Evolutionary conservation across 2,113 vertebrate species (phyloP).

Genomic region (Dunckerocampus dactyliophorus): DNA sequence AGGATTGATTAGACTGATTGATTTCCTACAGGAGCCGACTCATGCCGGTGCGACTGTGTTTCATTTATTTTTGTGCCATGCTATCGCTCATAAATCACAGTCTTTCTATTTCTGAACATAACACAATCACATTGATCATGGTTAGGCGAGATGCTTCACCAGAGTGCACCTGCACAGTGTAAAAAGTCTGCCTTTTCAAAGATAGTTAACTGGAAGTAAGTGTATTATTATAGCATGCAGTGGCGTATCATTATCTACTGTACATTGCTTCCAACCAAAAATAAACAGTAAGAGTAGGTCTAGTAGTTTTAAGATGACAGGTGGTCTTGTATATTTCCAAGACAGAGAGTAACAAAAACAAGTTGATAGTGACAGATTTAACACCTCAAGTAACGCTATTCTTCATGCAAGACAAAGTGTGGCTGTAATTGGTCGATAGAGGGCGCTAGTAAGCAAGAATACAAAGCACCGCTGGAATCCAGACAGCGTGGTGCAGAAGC

Average conservation of each 20-base stretch:
- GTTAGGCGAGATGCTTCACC: background rate
- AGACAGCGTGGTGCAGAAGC: constrained; percentile 42
- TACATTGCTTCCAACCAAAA: too few relatives aligned
- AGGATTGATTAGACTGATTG: constrained; percentile 2
- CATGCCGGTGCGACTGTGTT: background rate
- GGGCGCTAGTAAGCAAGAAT: constrained; percentile 71
- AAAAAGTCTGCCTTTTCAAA: background rate
- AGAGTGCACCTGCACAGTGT: background rate
- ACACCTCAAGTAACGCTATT: background rate
- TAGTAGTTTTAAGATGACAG: too few relatives aligned
- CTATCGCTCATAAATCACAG: background rate
- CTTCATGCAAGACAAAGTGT: background rate
- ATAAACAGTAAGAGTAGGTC: too few relatives aligned
- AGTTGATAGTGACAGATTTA: too few relatives aligned
- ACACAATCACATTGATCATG: background rate
- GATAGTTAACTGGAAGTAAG: background rate
- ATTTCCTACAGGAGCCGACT: background rate
- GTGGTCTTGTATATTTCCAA: too few relatives aligned
- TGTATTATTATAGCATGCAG: background rate
- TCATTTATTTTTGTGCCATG: background rate
- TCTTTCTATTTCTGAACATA: background rate
- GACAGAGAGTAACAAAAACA: too few relatives aligned
- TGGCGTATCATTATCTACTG: too few relatives aligned
- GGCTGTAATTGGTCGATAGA: constrained; percentile 60
- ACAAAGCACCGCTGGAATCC: constrained; percentile 59